Evolutionary conservation across 1,140 invertebrate species (phyloP).

Genomic region (Kradibia gibbosae): DNA sequence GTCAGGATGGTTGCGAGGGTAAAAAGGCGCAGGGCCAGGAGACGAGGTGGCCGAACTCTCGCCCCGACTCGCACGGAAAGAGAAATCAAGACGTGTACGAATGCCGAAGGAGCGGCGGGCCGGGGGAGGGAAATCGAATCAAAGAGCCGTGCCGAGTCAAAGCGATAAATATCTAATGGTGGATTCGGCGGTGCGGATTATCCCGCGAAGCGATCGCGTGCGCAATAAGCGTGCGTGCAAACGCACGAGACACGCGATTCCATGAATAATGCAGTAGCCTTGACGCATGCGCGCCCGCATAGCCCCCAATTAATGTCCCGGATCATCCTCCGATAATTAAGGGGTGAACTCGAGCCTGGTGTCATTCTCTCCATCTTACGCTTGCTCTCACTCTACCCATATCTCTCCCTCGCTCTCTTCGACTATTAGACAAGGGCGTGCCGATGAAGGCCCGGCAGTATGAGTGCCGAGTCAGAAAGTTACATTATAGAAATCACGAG

Average conservation of each 20-base stretch:
- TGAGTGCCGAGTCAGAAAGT: not conserved
- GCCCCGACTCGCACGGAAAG: not conserved
- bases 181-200: conserved; percentile 7
- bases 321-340: conserved; percentile 11
- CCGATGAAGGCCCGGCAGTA: not conserved
- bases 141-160: not conserved
- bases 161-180: conserved; percentile 39
- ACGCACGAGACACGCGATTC: not conserved
- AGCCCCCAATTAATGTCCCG: conserved; percentile 10
- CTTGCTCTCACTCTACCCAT: no score
- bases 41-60: not conserved
- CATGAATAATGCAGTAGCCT: conserved; percentile 37
- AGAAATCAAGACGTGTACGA: no score
- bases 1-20: not conserved
- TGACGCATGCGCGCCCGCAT: not conserved
- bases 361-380: no score
- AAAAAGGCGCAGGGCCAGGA: not conserved
- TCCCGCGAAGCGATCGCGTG: not conserved
- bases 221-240: not conserved
- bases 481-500: conserved; percentile 9
- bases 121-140: not conserved
- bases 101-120: not conserved
- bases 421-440: not conserved
- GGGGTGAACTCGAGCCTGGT: no score
- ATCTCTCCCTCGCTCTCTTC: not conserved